A percentile compares a stretch with the other conserved stretches of the same genome.
phyloP scores from a whole-genome alignment of 1,140 invertebrate genomes.

The Anoplolepis gracilipes region DNA sequence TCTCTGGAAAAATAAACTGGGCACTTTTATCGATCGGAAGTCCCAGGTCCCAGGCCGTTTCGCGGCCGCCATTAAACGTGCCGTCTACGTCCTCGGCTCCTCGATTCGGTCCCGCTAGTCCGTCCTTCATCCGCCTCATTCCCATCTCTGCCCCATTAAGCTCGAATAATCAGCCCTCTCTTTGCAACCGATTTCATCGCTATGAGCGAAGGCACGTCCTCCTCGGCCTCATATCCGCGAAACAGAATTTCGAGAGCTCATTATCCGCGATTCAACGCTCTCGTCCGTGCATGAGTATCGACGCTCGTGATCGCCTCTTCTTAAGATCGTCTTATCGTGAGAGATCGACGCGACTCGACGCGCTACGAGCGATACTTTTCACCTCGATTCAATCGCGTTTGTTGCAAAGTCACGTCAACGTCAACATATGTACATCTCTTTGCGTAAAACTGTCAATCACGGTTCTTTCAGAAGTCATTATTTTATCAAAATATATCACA shows the following conservation, averaged over 20 bases:
- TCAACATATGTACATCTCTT: neutral
- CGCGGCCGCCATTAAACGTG: constrained; percentile 71
- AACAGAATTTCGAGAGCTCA: constrained; percentile 72
- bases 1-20: constrained; percentile 70
- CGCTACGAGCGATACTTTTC: neutral
- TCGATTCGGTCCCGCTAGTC: neutral
- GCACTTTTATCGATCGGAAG: constrained; percentile 74
- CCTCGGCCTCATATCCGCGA: constrained; percentile 65
- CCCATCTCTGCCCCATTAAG: constrained; percentile 67
- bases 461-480: neutral
- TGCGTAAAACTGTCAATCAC: neutral
- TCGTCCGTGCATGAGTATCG: neutral
- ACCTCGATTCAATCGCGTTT: too few species aligned
- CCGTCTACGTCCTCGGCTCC: constrained; percentile 14
- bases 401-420: neutral
- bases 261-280: constrained; percentile 62
- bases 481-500: neutral
- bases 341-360: neutral
- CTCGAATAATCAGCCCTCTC: constrained; percentile 72
- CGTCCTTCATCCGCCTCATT: constrained; percentile 25
- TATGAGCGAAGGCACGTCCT: constrained; percentile 68
- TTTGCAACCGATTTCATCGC: constrained; percentile 64
- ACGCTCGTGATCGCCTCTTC: neutral
- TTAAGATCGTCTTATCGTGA: constrained; percentile 24
- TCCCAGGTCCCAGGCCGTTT: constrained; percentile 63